Conservation (phyloP, 2,888 invertebrate species). For the Mythimna vitellina region DNA sequence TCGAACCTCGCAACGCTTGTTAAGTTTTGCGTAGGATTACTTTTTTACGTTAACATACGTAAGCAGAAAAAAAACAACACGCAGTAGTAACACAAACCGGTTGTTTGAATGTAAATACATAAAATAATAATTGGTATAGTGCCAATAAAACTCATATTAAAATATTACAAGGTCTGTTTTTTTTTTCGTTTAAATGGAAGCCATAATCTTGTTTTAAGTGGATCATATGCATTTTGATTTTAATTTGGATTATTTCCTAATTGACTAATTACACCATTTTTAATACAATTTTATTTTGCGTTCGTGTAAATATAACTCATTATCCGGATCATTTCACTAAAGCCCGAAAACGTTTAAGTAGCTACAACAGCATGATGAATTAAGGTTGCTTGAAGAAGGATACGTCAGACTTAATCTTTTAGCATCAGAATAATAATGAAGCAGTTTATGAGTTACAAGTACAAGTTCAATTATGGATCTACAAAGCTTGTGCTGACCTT, state of each 20-base stretch:
- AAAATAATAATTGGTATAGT: slow-evolving; percentile 49
- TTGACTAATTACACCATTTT: not conserved
- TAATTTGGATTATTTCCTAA: slow-evolving; percentile 24
- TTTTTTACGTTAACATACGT: slow-evolving; percentile 36
- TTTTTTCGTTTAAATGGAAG: slow-evolving; percentile 3
- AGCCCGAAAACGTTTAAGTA: not conserved
- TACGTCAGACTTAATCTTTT: slow-evolving; percentile 62
- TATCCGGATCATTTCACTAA: not conserved
- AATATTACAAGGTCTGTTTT: slow-evolving; percentile 51
- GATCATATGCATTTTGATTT: slow-evolving; percentile 27
- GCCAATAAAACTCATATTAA: slow-evolving; percentile 49
- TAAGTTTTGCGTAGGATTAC: slow-evolving; percentile 31
- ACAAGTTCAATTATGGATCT: slow-evolving; percentile 62
- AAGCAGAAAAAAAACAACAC: slow-evolving; percentile 29
- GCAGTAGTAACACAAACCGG: slow-evolving; percentile 48
- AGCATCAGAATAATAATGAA: slow-evolving; percentile 72
- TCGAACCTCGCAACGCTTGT: not conserved
- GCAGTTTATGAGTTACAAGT: slow-evolving; percentile 63
- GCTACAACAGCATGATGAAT: slow-evolving; percentile 31
- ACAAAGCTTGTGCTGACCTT: slow-evolving; percentile 76
- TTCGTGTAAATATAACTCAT: not conserved
- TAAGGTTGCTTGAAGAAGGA: slow-evolving; percentile 43
- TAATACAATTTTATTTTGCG: not conserved
- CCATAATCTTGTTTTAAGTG: slow-evolving; percentile 41
- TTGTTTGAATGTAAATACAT: slow-evolving; percentile 47